Conservation (phyloP, 2,797 vertebrate species). For the Rhadinocentrus ornatus region DNA sequence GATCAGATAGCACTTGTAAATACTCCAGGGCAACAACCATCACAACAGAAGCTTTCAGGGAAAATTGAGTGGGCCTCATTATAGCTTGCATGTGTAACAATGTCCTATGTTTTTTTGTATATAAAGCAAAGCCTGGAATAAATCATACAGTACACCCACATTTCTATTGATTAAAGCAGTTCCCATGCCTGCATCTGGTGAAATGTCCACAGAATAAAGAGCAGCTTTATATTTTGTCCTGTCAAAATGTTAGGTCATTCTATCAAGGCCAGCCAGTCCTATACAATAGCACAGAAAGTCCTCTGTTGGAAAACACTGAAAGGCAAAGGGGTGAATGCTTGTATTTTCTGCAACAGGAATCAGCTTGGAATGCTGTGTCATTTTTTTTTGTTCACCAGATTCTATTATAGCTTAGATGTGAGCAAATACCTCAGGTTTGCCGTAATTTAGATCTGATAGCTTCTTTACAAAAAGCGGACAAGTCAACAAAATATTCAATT, state of each 20-base stretch:
- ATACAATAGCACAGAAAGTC: conserved; percentile 70
- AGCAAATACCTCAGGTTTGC: conserved; percentile 9
- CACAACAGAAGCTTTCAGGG: conserved; percentile 92
- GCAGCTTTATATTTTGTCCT: conserved; percentile 98
- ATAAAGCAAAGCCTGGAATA: conserved; percentile 94
- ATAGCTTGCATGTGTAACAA: conserved; percentile 89
- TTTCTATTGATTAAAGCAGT: conserved; percentile 97
- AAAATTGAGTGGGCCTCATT: conserved; percentile 94
- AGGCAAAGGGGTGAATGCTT: conserved; percentile 55
- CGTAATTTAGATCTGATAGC: neutral
- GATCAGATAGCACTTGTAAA: conserved; percentile 97
- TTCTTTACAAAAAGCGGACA: neutral
- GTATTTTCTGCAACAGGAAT: conserved; percentile 52
- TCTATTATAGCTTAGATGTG: conserved; percentile 17
- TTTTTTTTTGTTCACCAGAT: conserved; percentile 36
- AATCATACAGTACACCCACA: conserved; percentile 90
- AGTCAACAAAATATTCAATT: neutral
- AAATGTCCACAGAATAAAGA: conserved; percentile 96
- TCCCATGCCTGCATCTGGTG: conserved; percentile 92
- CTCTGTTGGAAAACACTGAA: conserved; percentile 69
- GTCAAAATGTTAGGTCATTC: conserved; percentile 97
- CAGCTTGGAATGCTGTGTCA: conserved; percentile 39
- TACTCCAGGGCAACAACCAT: conserved; percentile 90
- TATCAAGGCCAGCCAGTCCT: conserved; percentile 89
- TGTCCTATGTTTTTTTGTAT: conserved; percentile 93